Evolutionary conservation across 2,797 vertebrate species (phyloP), one percentile per base, ranked within the genome.

Genomic region (Champsocephalus gunnari): DNA sequence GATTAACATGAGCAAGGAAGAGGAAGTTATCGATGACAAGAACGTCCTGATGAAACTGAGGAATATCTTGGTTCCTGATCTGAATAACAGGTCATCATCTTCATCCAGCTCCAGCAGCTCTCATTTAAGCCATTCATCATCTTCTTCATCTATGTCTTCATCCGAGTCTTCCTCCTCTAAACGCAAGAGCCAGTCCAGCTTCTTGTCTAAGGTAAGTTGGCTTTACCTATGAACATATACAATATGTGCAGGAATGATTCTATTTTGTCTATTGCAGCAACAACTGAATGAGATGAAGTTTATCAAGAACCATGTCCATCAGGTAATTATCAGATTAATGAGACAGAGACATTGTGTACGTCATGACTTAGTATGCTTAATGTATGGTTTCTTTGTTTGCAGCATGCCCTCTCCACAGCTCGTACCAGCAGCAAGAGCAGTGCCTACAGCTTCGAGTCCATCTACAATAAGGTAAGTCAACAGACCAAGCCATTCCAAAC

Each of bases 11-110:
- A 88, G 70, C 21, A 88, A 91, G 10, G 92, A 87, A 0, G 86
- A 93, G 4, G 92, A 95, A 59, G 50, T 83, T 67, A 12, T 83
- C 0, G 87, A 93, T 57, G 90, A 93, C 75, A 93, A 79, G 68
- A 90, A 81, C 0, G 87, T 96, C 50, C 77, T 95, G 82, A 79
- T 93, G 90, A 96, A 94, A 87, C 85, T 96, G 47, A 95, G 92
- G 79, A 95, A 94, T 72, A 95, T 96, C 79, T 83, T 97, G 81
- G 78, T 71, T 74, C 85, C 90, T 69, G 87, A 84, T 79, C 58
- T 60, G 48, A 94, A 73, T 61, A 93, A 91, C 73, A 57, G 17
- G 2, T 92, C 81, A 41, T 9, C 70, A 34, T 0, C 16, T n/a
- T 90, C 87, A 13, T 92, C 87, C 45, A 92, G 87, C 50, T 93